Evolutionary conservation across 2,888 invertebrate species (phyloP).

Genomic region (Flexamia atlantica): DNA sequence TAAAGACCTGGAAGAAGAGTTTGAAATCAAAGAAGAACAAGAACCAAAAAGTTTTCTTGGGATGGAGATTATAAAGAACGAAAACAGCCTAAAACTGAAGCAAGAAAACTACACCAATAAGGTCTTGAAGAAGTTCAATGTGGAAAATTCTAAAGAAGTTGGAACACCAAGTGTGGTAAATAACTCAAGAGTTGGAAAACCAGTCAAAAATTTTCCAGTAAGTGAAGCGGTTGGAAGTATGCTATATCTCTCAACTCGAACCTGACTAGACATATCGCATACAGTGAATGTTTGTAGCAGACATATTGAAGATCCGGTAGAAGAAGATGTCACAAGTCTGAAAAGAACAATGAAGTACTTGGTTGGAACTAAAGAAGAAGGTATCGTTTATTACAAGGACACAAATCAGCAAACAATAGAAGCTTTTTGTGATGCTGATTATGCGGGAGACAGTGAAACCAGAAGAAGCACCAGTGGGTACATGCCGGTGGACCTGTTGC

Average conservation of each 20-base stretch:
- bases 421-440: slow-evolving; percentile 66
- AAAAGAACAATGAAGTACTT: slow-evolving; percentile 63
- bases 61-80: slow-evolving; percentile 63
- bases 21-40: slow-evolving; percentile 67
- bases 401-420: slow-evolving; percentile 32
- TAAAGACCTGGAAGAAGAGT: slow-evolving; percentile 63
- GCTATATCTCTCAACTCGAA: too few relatives aligned
- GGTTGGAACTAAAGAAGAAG: slow-evolving; percentile 61
- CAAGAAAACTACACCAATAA: slow-evolving; percentile 64
- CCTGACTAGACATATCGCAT: too few relatives aligned
- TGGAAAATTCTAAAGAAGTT: slow-evolving; percentile 64
- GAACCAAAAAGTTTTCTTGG: slow-evolving; percentile 66
- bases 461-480: slow-evolving; percentile 61
- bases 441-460: slow-evolving; percentile 60
- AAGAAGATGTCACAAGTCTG: too few relatives aligned
- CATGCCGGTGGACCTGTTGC: slow-evolving; percentile 68
- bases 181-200: slow-evolving; percentile 65
- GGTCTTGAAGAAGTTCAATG: slow-evolving; percentile 65
- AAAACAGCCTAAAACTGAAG: slow-evolving; percentile 56
- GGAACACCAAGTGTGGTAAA: slow-evolving; percentile 50
- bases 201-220: slow-evolving; percentile 63
- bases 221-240: too few relatives aligned
- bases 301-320: too few relatives aligned
- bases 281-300: too few relatives aligned
- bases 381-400: slow-evolving; percentile 56